phyloP scores from a whole-genome alignment of 2,797 vertebrate genomes.

The Macrochelys suwanniensis region DNA sequence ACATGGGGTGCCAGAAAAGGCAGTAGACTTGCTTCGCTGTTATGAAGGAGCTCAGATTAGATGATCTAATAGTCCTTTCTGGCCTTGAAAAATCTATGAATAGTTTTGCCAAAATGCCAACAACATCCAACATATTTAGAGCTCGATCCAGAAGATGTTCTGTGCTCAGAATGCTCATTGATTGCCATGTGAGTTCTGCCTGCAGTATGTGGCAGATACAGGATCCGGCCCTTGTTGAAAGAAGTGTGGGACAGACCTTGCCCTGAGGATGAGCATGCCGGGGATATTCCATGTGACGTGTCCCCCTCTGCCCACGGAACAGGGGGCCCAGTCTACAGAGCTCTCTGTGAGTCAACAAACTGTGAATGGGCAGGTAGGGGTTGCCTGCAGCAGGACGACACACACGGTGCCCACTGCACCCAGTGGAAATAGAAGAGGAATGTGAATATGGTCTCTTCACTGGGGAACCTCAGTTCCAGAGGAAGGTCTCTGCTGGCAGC shows the following conservation, averaged over 20 bases:
- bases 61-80: neutral
- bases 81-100: neutral
- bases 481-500: neutral
- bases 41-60: neutral
- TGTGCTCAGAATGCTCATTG: fast-evolving
- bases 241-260: fast-evolving
- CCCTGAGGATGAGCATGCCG: neutral
- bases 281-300: neutral
- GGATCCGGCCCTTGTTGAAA: neutral
- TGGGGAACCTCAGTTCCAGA: neutral
- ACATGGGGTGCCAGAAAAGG: neutral
- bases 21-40: neutral
- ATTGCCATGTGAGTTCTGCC: neutral
- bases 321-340: neutral
- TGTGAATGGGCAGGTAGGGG: neutral
- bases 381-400: fast-evolving
- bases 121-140: neutral
- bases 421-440: neutral
- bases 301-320: neutral
- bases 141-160: neutral
- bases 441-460: neutral
- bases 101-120: constrained; percentile 5
- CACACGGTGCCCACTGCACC: neutral
- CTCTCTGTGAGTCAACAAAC: neutral
- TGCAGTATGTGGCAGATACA: neutral